These are phyloP conservation scores for Malurus leucopterus DNA, from an alignment of 2,797 vertebrate species.

Conservation along the genomic window DNA sequence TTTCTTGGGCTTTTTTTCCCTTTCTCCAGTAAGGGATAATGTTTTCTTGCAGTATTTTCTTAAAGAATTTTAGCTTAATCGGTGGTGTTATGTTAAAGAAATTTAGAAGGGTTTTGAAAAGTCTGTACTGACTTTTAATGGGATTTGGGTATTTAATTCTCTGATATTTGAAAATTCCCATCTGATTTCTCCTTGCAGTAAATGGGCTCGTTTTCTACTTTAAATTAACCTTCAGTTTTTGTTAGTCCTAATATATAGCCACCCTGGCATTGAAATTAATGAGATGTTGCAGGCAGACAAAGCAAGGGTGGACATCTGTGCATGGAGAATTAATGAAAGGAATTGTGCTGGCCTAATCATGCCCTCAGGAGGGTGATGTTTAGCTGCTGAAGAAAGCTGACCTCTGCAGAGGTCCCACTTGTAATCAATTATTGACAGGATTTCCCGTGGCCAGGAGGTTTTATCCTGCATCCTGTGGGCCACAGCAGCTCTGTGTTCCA, in stretches of 20 bases:
- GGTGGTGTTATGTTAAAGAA: background rate
- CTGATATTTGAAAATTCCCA: background rate
- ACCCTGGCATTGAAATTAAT: background rate
- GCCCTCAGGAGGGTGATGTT: background rate
- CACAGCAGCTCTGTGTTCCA: background rate
- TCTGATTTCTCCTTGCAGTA: background rate
- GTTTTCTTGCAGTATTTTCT: background rate
- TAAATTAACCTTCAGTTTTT: background rate
- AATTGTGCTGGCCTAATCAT: background rate
- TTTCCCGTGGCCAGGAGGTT: background rate
- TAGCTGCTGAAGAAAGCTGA: background rate
- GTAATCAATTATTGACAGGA: background rate
- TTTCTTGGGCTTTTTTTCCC: fast-evolving
- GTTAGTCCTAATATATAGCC: background rate
- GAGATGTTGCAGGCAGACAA: background rate
- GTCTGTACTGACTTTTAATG: background rate
- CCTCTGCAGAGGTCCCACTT: background rate
- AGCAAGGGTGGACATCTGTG: background rate
- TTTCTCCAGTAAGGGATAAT: background rate
- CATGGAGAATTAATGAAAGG: background rate
- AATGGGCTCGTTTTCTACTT: background rate
- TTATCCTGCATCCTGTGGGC: background rate
- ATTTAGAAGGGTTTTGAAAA: background rate
- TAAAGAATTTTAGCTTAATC: background rate
- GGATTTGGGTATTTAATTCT: background rate